A percentile compares a stretch with the other conserved stretches of the same genome.
Conservation (phyloP, 2,888 invertebrate species). For the Catocala fraxini region DNA sequence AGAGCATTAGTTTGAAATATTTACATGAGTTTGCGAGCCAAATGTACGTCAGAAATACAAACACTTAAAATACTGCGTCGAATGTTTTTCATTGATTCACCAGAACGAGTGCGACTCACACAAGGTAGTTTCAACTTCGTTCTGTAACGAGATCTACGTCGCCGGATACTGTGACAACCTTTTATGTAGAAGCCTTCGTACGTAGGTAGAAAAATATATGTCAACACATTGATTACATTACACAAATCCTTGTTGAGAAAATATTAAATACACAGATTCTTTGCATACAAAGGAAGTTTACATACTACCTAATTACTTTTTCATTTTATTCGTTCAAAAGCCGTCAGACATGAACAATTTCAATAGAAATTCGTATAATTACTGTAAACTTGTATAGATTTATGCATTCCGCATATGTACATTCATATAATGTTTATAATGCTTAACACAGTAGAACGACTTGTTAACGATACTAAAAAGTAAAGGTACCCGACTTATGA, state of each 20-base stretch:
- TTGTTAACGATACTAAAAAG: conserved; percentile 5
- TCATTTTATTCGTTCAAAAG: not conserved
- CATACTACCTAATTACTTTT: not conserved
- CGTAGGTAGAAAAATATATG: conserved; percentile 29
- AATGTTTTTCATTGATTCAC: conserved; percentile 19
- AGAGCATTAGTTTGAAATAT: conserved; percentile 7
- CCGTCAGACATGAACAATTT: not conserved
- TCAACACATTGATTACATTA: conserved; percentile 39
- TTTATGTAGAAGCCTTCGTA: conserved; percentile 41
- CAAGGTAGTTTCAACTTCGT: conserved; percentile 18
- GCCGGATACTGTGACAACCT: conserved; percentile 53
- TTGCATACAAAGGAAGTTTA: not conserved
- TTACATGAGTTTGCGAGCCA: conserved; percentile 14
- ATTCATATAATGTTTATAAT: not conserved
- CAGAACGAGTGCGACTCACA: conserved; percentile 12
- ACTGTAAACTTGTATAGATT: too few species aligned
- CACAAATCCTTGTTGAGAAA: conserved; percentile 37
- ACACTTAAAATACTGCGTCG: conserved; percentile 18
- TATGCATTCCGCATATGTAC: too few species aligned
- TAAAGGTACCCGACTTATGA: conserved; percentile 1
- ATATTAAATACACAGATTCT: conserved; percentile 14
- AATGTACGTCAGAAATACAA: conserved; percentile 24
- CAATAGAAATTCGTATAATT: not conserved
- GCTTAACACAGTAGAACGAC: not conserved
- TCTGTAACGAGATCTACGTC: conserved; percentile 52